Evolutionary conservation across 2,888 invertebrate genomes (phyloP), one percentile per base, ranked within the genome.

Genomic region (Gymnoscelis rufifasciata): DNA sequence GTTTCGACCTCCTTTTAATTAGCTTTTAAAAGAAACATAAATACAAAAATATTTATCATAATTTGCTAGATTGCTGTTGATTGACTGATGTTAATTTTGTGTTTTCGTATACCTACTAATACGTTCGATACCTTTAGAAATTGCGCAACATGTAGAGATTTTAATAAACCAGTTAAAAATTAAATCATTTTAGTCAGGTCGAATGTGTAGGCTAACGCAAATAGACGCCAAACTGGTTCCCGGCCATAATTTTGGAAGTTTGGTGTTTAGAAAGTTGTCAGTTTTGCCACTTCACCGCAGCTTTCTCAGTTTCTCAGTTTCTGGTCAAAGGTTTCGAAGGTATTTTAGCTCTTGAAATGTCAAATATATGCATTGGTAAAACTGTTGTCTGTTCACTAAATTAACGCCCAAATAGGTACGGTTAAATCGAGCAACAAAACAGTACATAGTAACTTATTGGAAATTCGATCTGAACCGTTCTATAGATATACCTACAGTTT

Each of bases 221-320:
- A 47, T 43, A 45, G 48, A 41, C 46, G 53, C 33, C 28, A 49
- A 43, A 40, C 53, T 51, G 45, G 61, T 57, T 60, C 35, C 23
- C 36, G 52, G 51, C 49, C 51, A 40, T 38, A 45, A 39, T 57
- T 30, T 52, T 57, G 50, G 56, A 54, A 53, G 46, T 50, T 40
- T 44, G 56, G 54, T 52, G 43, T 65, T 67, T 68, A 64, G 68
- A 69, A 68, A 68, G 68, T 64, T 64, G 64, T 56, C 54, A 55
- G 54, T 55, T 59, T 57, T 56, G 54, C 53, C 48, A 33, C 48
- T 39, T 56, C 35, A 45, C 27, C 51, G 41, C 40, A 33, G 47
- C 54, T 56, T 58, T 54, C 51, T 46, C 53, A 46, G 41, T 56
- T 58, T 54, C 51, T 46, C 53, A 46, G 41, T 38, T 40, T 42